Evolutionary conservation across 2,888 invertebrate species (phyloP).

Genomic region (Mellilla xanthometata): DNA sequence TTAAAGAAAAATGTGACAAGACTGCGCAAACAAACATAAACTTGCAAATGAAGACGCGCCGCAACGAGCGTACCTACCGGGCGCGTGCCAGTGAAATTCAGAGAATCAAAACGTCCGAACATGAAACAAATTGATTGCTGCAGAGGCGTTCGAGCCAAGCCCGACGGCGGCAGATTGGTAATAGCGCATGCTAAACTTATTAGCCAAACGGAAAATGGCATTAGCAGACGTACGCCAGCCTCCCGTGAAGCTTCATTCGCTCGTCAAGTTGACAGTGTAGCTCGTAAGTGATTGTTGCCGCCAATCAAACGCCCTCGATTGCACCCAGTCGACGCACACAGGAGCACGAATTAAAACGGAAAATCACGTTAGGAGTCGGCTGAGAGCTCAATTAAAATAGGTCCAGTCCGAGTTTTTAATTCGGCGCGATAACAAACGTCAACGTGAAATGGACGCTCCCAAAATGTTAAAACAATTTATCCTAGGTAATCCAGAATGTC

Average conservation of each 20-base stretch:
- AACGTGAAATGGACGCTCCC: slow-evolving; percentile 63
- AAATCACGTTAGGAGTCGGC: slow-evolving; percentile 51
- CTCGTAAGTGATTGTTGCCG: slow-evolving; percentile 76
- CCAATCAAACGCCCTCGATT: slow-evolving; percentile 73
- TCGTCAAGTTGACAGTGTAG: slow-evolving; percentile 70
- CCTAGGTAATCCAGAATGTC: slow-evolving; percentile 79
- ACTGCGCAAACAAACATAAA: slow-evolving; percentile 57
- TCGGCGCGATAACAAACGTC: slow-evolving; percentile 68
- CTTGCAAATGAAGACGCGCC: slow-evolving; percentile 69
- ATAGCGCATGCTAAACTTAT: slow-evolving; percentile 81
- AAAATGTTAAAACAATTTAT: slow-evolving; percentile 80
- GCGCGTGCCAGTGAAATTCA: slow-evolving; percentile 60
- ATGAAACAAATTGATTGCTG: slow-evolving; percentile 79
- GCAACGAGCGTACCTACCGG: slow-evolving; percentile 58
- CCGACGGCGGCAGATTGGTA: slow-evolving; percentile 73
- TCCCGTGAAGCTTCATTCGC: slow-evolving; percentile 69
- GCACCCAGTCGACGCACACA: slow-evolving; percentile 47
- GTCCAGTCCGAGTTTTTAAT: slow-evolving; percentile 55
- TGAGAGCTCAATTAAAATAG: slow-evolving; percentile 46
- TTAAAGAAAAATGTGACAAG: slow-evolving; percentile 45
- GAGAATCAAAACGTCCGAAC: slow-evolving; percentile 76
- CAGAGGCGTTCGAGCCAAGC: slow-evolving; percentile 63
- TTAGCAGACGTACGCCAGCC: slow-evolving; percentile 67
- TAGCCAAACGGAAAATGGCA: slow-evolving; percentile 80
- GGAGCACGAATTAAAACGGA: slow-evolving; percentile 51